Base-by-base conservation (phyloP, 2,888 invertebrate species). In the Nemurella pictetii region DNA sequence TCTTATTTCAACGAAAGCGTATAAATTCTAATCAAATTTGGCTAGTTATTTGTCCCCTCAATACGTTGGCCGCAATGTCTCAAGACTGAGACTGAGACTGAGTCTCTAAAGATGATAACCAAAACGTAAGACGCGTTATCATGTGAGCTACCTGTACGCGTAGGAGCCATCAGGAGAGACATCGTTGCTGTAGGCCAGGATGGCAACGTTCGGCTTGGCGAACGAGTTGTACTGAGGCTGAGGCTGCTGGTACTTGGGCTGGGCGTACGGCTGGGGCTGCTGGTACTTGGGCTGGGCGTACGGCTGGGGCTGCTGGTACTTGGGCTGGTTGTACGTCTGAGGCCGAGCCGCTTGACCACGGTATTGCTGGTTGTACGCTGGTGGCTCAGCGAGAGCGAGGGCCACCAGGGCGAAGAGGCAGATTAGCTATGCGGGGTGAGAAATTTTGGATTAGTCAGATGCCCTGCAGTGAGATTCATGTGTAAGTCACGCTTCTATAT, bases 101-200 rank as follows among this genome's bases (percentile, higher is more conserved):
- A n/a, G n/a, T n/a, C n/a, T n/a, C n/a, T n/a, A n/a, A n/a, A n/a
- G n/a, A n/a, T n/a, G n/a, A n/a, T n/a, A n/a, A n/a, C n/a, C n/a
- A n/a, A n/a, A n/a, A n/a, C n/a, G n/a, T n/a, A n/a, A n/a, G n/a
- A n/a, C n/a, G n/a, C n/a, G n/a, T n/a, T n/a, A n/a, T n/a, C n/a
- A 25, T 73, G 4, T 73, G 78, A 90, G 90, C 89, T 86, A 92
- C 92, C 90, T 91, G 89, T 91, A 92, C 73, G 89, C 89, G 87
- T 92, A 92, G 82, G 92, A 92, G 86, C 92, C 92, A 86, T 90
- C 89, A 9, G 88, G 88, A 87, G 93, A 93, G 0, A 93, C 93
- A 82, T 93, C 93, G 30, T 92, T 92, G 88, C 94, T 93, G 87
- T 91, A 93, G 83, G 91, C 92, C n/a, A 94, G 88, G 84, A 94